Evolutionary conservation across 2,888 invertebrate species (phyloP).

Genomic region (Xestia sexstrigata): DNA sequence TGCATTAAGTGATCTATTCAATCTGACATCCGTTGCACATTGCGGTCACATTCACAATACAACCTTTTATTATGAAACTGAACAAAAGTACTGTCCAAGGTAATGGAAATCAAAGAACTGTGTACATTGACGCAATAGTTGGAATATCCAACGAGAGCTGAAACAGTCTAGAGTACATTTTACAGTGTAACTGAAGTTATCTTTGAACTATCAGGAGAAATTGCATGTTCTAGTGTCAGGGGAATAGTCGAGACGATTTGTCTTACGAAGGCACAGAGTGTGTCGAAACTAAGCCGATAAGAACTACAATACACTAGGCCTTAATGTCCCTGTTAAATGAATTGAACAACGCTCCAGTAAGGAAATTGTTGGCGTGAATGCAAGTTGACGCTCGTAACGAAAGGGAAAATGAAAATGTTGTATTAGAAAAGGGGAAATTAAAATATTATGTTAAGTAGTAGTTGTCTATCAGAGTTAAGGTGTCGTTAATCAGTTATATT

Average conservation of each 20-base stretch:
- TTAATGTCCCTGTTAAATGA: constrained; percentile 61
- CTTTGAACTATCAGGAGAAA: constrained; percentile 79
- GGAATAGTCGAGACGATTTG: constrained; percentile 77
- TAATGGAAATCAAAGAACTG: constrained; percentile 52
- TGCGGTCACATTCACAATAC: constrained; percentile 60
- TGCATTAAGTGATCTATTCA: constrained; percentile 55
- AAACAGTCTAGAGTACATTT: constrained; percentile 66
- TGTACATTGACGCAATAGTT: constrained; percentile 32
- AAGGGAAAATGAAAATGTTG: constrained; percentile 52
- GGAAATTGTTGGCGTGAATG: constrained; percentile 43
- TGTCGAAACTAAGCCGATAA: constrained; percentile 67
- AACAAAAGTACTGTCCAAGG: constrained; percentile 41
- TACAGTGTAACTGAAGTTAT: constrained; percentile 72
- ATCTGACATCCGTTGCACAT: constrained; percentile 47
- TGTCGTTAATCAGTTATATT: constrained; percentile 15
- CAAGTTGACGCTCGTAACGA: constrained; percentile 33
- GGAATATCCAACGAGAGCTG: constrained; percentile 63
- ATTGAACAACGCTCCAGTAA: constrained; percentile 55
- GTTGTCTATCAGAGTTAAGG: constrained; percentile 7
- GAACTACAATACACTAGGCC: constrained; percentile 57
- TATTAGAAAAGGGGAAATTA: constrained; percentile 39
- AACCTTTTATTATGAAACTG: constrained; percentile 54
- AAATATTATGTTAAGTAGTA: constrained; percentile 35
- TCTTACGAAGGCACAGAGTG: constrained; percentile 75
- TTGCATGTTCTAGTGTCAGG: constrained; percentile 76